A percentile compares a stretch with the other conserved stretches of the same genome.
These are phyloP conservation scores for Gorsachius magnificus DNA, from an alignment of 2,797 vertebrate genomes.

Conservation along the genomic window DNA sequence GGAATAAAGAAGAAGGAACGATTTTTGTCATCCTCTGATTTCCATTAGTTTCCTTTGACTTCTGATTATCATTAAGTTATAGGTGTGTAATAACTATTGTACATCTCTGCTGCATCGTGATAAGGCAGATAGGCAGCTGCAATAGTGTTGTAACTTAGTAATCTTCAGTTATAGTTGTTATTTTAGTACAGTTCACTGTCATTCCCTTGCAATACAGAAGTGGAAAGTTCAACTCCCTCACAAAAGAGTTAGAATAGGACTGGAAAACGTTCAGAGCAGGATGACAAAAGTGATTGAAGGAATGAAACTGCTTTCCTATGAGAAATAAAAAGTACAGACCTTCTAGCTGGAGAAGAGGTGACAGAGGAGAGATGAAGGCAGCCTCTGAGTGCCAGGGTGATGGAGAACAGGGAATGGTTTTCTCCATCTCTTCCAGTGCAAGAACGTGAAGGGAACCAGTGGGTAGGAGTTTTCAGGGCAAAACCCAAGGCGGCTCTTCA, in stretches of 20 bases:
- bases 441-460: not conserved
- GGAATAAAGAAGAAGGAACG: not conserved
- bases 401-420: not conserved
- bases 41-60: not conserved
- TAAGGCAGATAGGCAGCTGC: not conserved
- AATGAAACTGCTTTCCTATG: not conserved
- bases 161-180: not conserved
- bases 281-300: not conserved
- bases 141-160: not conserved
- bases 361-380: not conserved
- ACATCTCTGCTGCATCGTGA: not conserved
- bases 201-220: not conserved
- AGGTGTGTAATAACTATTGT: not conserved
- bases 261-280: not conserved
- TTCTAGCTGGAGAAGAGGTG: not conserved
- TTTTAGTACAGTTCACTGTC: not conserved
- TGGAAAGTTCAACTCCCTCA: not conserved
- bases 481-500: not conserved
- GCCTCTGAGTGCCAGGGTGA: not conserved
- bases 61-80: not conserved
- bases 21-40: not conserved
- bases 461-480: not conserved
- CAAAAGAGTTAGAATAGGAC: not conserved
- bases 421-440: not conserved
- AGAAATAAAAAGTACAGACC: not conserved